phyloP scores from a whole-genome alignment of 2,888 invertebrate genomes.

The Mythimna vitellina region DNA sequence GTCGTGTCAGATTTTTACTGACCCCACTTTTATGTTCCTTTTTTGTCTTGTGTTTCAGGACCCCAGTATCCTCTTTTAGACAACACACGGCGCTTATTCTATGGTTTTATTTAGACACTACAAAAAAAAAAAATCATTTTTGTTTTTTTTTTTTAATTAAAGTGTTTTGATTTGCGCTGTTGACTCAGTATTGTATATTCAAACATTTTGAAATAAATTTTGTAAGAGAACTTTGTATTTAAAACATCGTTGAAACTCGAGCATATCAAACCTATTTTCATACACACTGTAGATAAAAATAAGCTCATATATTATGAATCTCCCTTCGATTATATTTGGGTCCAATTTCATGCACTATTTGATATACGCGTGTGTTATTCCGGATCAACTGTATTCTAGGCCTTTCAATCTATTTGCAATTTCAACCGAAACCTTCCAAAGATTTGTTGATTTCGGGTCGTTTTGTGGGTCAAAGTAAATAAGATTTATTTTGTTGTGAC shows the following conservation, averaged over 20 bases:
- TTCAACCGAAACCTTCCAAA: conserved; percentile 50
- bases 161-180: too few species aligned
- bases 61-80: too few species aligned
- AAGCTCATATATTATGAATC: conserved; percentile 45
- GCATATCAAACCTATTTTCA: neutral
- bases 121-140: neutral
- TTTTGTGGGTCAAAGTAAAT: conserved; percentile 48
- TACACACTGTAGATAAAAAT: conserved; percentile 3
- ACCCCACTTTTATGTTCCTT: too few species aligned
- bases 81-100: neutral
- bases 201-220: neutral
- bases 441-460: conserved; percentile 48
- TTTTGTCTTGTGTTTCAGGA: too few species aligned
- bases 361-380: conserved; percentile 59
- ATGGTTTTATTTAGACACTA: neutral
- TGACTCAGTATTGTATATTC: neutral
- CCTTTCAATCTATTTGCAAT: conserved; percentile 64
- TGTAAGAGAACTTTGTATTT: neutral
- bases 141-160: too few species aligned
- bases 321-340: conserved; percentile 55
- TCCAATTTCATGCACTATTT: conserved; percentile 64
- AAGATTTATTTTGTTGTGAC: conserved; percentile 42
- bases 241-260: neutral
- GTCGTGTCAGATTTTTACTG: too few species aligned
- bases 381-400: conserved; percentile 56